A percentile compares a stretch with the other conserved stretches of the same genome.
Evolutionary conservation across 2,888 invertebrate species (phyloP).

Genomic region (Chloroclystis v-ata): DNA sequence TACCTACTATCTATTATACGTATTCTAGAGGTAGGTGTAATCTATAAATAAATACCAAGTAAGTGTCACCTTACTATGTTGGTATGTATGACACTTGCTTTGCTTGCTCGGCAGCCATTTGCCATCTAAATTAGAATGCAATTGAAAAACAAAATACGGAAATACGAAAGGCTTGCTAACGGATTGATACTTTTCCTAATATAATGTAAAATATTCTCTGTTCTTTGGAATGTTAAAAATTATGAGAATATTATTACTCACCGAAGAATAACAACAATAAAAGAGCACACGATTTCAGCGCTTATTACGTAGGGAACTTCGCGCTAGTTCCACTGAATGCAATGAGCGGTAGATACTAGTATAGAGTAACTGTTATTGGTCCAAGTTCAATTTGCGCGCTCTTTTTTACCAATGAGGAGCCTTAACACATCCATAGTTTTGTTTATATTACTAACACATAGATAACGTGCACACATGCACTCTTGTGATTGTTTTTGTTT

Average conservation of each 20-base stretch:
- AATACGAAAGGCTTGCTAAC: too few relatives aligned
- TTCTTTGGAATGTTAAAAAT: conserved; percentile 11
- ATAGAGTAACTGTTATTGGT: conserved; percentile 57
- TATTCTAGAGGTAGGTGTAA: too few relatives aligned
- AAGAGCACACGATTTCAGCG: conserved; percentile 76
- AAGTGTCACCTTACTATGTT: conserved; percentile 57
- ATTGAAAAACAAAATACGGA: conserved; percentile 59
- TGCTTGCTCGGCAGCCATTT: conserved; percentile 74
- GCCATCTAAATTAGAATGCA: conserved; percentile 74
- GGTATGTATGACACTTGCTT: conserved; percentile 14
- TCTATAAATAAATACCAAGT: conserved; percentile 4
- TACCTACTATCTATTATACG: too few relatives aligned
- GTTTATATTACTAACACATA: conserved; percentile 47
- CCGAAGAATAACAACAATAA: conserved; percentile 60
- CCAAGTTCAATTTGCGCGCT: conserved; percentile 65
- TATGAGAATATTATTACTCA: conserved; percentile 61
- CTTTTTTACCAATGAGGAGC: conserved; percentile 54
- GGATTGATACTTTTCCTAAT: too few relatives aligned
- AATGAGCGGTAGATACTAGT: conserved; percentile 53
- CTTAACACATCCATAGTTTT: conserved; percentile 67
- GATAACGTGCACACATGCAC: conserved; percentile 61
- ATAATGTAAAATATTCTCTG: background rate
- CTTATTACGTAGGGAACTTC: conserved; percentile 76
- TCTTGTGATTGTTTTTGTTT: conserved; percentile 50
- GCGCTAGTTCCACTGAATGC: conserved; percentile 63